Conservation (phyloP, 2,113 vertebrate species). For the Scomber colias region DNA sequence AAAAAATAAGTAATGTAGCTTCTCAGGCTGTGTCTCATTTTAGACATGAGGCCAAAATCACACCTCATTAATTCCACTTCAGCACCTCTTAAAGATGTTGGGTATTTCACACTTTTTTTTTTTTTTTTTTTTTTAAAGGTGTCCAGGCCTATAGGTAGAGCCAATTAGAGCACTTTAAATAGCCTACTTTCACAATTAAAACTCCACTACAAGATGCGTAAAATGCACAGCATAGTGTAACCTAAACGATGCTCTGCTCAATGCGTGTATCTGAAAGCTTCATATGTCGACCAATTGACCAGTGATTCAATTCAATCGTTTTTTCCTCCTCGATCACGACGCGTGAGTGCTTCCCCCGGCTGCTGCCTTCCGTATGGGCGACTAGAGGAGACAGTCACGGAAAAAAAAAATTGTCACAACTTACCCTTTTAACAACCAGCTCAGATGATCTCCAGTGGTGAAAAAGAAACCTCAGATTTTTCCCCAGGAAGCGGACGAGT, state of each 20-base stretch:
- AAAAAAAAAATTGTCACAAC: constrained; percentile 63
- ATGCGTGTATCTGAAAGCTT: background rate
- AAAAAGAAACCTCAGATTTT: constrained; percentile 50
- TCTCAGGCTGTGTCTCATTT: background rate
- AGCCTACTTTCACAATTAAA: constrained; percentile 16
- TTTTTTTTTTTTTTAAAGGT: background rate
- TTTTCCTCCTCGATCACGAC: constrained; percentile 65
- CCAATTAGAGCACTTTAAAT: constrained; percentile 44
- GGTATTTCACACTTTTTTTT: background rate
- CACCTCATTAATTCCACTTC: constrained; percentile 22
- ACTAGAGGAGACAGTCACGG: constrained; percentile 34
- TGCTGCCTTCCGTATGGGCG: constrained; percentile 52
- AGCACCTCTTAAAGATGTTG: background rate
- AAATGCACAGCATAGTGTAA: background rate
- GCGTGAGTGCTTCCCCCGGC: constrained; percentile 49
- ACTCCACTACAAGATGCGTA: constrained; percentile 10
- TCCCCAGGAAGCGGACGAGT: constrained; percentile 42
- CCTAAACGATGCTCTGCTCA: background rate
- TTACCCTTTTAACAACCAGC: constrained; percentile 78
- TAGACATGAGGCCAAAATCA: constrained; percentile 21
- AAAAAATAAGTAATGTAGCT: constrained; percentile 15
- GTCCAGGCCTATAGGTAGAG: constrained; percentile 30
- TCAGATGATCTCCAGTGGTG: constrained; percentile 64
- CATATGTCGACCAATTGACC: constrained; percentile 12
- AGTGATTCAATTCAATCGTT: constrained; percentile 31